These are phyloP conservation scores for Vultur gryphus DNA, from an alignment of 2,797 vertebrate species.

Conservation along the genomic window DNA sequence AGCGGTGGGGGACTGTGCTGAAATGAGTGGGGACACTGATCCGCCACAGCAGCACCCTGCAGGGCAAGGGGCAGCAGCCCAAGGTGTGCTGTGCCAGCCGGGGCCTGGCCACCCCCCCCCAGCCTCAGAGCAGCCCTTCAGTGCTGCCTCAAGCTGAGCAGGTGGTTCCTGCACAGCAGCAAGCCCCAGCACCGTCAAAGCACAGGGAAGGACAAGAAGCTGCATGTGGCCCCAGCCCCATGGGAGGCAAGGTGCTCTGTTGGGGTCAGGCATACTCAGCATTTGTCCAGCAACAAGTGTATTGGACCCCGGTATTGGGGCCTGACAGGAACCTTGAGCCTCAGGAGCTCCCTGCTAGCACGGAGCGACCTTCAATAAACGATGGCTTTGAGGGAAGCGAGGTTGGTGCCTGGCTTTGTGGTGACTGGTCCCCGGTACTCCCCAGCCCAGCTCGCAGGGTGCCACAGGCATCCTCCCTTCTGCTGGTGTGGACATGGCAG, in stretches of 20 bases:
- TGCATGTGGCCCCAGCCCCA: fast-evolving
- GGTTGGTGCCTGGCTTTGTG: neutral
- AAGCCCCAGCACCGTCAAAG: neutral
- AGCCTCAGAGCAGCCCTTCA: slow-evolving; percentile 72
- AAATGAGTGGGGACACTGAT: neutral
- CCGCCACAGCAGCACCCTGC: neutral
- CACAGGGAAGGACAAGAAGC: neutral
- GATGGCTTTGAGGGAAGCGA: neutral
- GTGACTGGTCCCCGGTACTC: neutral
- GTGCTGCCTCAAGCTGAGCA: neutral
- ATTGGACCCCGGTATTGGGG: neutral
- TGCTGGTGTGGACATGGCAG: fast-evolving
- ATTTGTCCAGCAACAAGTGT: neutral
- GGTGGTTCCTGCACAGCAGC: neutral
- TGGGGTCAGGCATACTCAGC: neutral
- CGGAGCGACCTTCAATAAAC: neutral
- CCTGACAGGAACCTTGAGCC: neutral
- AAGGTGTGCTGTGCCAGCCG: slow-evolving; percentile 56
- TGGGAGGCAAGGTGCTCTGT: fast-evolving
- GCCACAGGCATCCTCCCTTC: neutral
- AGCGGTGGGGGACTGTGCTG: neutral
- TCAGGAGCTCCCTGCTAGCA: slow-evolving; percentile 9
- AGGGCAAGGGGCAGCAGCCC: neutral
- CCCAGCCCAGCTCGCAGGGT: neutral
- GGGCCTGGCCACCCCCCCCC: slow-evolving; percentile 62